phyloP scores from a whole-genome alignment of 2,113 vertebrate genomes.

The Coryphaenoides rupestris region DNA sequence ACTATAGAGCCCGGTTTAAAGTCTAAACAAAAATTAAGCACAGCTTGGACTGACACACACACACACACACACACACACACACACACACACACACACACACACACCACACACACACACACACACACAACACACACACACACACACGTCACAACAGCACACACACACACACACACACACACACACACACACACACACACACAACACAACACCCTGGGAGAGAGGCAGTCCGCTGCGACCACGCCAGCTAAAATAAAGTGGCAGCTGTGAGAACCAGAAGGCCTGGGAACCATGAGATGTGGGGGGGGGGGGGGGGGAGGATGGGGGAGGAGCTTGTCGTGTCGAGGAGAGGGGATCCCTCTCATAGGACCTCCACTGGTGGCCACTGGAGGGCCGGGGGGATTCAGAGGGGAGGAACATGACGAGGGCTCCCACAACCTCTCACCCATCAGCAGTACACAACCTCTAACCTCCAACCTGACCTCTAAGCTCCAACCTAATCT shows the following conservation, averaged over 20 bases:
- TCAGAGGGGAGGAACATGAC: constrained; percentile 32
- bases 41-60: constrained; percentile 16
- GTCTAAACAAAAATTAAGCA: constrained; percentile 16
- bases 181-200: constrained; percentile 43
- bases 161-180: constrained; percentile 28
- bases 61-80: constrained; percentile 25
- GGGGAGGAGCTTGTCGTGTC: constrained; percentile 30
- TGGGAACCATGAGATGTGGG: constrained; percentile 72
- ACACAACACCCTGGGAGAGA: constrained; percentile 61
- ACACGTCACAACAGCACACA: constrained; percentile 21
- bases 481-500: too few species aligned
- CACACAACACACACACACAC: neutral
- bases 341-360: too few species aligned
- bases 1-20: too few species aligned
- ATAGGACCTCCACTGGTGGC: constrained; percentile 28
- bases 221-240: constrained; percentile 69
- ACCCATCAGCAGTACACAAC: constrained; percentile 18
- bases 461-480: too few species aligned
- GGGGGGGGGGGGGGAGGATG: constrained; percentile 18
- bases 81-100: constrained; percentile 46
- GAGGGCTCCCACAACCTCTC: constrained; percentile 35
- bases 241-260: constrained; percentile 75
- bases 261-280: constrained; percentile 80
- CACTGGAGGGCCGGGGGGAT: constrained; percentile 29
- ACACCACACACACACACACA: neutral